phyloP scores from a whole-genome alignment of 2,113 vertebrate species.

The Eidolon helvum region DNA sequence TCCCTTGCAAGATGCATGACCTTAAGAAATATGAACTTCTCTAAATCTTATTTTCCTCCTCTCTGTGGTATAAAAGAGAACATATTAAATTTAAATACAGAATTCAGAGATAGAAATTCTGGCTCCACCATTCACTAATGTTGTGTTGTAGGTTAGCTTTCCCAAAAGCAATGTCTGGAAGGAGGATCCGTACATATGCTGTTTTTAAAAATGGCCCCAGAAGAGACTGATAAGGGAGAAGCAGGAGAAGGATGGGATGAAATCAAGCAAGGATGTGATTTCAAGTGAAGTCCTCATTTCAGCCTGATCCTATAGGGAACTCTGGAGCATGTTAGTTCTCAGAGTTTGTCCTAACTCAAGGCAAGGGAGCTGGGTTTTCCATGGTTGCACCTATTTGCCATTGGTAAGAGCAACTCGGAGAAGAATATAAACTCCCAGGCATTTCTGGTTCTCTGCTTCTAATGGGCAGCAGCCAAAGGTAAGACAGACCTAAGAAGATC shows the following conservation, averaged over 20 bases:
- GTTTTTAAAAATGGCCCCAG: neutral
- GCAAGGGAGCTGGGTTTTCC: neutral
- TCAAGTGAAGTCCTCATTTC: neutral
- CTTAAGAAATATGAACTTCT: neutral
- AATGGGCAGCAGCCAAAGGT: neutral
- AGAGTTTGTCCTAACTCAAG: neutral
- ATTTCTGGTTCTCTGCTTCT: neutral
- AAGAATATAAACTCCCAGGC: neutral
- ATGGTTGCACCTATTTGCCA: neutral
- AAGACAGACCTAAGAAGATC: neutral
- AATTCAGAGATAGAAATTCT: neutral
- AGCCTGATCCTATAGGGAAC: neutral
- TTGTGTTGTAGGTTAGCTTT: neutral
- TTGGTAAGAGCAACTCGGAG: neutral
- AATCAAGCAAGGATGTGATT: neutral
- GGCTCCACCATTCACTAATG: neutral
- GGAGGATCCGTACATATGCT: neutral
- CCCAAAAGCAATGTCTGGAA: neutral
- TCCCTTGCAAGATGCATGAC: neutral
- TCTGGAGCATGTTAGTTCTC: neutral
- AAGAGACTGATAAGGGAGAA: neutral
- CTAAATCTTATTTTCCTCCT: neutral
- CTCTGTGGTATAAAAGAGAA: neutral
- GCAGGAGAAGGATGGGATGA: neutral
- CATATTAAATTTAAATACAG: neutral